These are phyloP conservation scores for Argyra leucocephala DNA, from an alignment of 2,888 invertebrate genomes.

Conservation along the genomic window DNA sequence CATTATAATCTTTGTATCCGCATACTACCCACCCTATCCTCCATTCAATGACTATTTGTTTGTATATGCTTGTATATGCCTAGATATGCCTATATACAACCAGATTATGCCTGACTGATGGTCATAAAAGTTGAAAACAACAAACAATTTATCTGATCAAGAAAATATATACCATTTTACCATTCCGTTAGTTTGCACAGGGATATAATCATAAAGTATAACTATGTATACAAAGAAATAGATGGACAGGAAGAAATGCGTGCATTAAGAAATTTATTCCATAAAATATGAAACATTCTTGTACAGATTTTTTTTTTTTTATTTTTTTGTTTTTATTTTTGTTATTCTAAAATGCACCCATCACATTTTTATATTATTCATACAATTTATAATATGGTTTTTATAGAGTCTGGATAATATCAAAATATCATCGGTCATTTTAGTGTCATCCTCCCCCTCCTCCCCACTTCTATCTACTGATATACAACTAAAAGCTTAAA, in stretches of 20 bases:
- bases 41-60: not conserved
- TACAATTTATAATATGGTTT: not conserved
- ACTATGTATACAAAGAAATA: no score
- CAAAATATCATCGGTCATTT: not conserved
- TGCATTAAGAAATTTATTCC: not conserved
- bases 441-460: not conserved
- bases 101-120: not conserved
- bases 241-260: not conserved
- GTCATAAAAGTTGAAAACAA: not conserved
- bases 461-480: no score
- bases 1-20: not conserved
- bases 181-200: not conserved
- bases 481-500: not conserved
- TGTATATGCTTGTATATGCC: not conserved
- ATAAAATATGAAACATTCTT: not conserved
- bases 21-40: not conserved
- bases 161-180: not conserved
- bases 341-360: not conserved
- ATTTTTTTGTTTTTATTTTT: not conserved
- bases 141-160: not conserved
- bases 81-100: not conserved
- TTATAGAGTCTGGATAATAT: not conserved
- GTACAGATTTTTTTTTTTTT: not conserved
- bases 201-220: not conserved
- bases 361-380: not conserved